These are phyloP conservation scores for Bombus polaris DNA, from an alignment of 1,140 invertebrate genomes.

Conservation along the genomic window DNA sequence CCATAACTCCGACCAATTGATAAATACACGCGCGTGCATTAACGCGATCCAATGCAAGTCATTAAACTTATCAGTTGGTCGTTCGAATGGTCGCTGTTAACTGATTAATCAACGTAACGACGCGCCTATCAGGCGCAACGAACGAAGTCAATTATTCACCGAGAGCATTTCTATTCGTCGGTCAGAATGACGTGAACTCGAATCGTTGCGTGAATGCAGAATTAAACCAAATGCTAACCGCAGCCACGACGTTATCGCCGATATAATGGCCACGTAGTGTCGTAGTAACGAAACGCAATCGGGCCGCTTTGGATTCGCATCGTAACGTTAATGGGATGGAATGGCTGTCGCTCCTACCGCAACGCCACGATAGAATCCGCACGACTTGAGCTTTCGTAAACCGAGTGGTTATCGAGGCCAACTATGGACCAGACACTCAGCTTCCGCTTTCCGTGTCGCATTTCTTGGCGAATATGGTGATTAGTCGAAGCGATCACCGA, in stretches of 20 bases:
- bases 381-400: constrained; percentile 12
- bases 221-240: constrained; percentile 8
- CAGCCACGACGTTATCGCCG: constrained; percentile 1
- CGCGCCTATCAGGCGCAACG: too few species aligned
- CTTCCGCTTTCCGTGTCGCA: background rate
- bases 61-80: constrained; percentile 1
- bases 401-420: constrained; percentile 1
- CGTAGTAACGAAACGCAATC: background rate
- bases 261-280: background rate
- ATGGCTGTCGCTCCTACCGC: background rate
- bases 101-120: constrained; percentile 11
- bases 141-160: constrained; percentile 2
- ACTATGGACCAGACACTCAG: background rate
- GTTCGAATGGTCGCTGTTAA: background rate
- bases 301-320: background rate
- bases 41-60: background rate
- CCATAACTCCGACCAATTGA: background rate
- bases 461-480: constrained; percentile 38
- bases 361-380: background rate
- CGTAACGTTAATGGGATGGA: constrained; percentile 10
- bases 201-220: background rate
- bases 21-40: background rate
- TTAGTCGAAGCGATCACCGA: constrained; percentile 39
- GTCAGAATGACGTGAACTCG: background rate
- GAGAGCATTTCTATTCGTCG: background rate